Base-by-base conservation (phyloP, 53 echinoderm and acorn worm genomes). In the Paelopatides confundens region DNA sequence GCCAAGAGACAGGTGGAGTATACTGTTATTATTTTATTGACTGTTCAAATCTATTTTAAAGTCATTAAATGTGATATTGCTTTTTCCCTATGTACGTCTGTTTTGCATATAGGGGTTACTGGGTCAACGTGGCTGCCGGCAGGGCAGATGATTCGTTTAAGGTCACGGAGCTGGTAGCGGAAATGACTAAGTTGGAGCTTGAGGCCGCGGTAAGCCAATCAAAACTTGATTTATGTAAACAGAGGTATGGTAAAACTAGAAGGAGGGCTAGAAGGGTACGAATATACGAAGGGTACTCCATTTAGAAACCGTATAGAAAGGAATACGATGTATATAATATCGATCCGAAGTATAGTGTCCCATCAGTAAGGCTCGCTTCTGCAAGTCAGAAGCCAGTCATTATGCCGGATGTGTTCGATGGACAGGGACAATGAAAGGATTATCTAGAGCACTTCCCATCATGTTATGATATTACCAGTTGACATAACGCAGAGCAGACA, bases 371-470 rank as follows among this genome's bases (percentile, higher is more conserved):
- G 53, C 12, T 53, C 3, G 24, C 26, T 35, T 74, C 37, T 3
- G 38, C 70, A 23, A 8, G 52, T 52, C 15, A 30, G 64, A 82
- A 82, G 29, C 64, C 65, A 64, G 15, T 63, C 29, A 82, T 82
- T 82, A 63, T 82, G 83, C 65, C 83, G 36, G 65, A 82, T 82
- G 26, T 82, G 23, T 82, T 62, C 63, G 63, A 58, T 63, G 83
- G 83, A 2, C 15, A 64, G n/a, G 3, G 39, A 11, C 63, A 64
- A 64, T 82, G 83, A 34, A 28, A 64, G 17, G 63, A 82, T 63
- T 63, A 64, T 30, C 32, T 82, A 5, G 24, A 24, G 24, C 83
- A 82, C 36, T 82, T 82, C 17, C 21, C 63, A 23, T 62, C 65
- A 39, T 82, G 83, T 82, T 63, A 38, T 31, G 83, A 82, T 26